Percentiles rank a stretch among this genome's conserved stretches.
Evolutionary conservation across 2,888 invertebrate genomes (phyloP).

Genomic region (Idaea straminata): DNA sequence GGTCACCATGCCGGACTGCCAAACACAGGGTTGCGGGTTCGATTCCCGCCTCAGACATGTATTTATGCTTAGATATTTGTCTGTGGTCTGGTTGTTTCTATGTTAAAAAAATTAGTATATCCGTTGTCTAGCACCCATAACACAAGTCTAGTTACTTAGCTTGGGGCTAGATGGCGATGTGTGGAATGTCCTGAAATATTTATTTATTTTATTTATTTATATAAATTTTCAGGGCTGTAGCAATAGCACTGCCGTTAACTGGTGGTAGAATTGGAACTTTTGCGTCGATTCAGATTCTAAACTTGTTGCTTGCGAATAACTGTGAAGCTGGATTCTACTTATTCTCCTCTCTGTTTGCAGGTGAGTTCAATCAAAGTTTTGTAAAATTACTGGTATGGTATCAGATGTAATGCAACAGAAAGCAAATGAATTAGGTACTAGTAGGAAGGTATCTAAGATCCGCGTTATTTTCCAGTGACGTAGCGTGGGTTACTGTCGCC

Average conservation of each 20-base stretch:
- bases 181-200: conserved; percentile 4
- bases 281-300: conserved; percentile 80
- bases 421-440: background rate
- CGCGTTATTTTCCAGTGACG: no score
- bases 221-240: conserved; percentile 71
- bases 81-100: no score
- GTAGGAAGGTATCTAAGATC: no score
- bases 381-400: background rate
- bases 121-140: no score
- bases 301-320: conserved; percentile 76
- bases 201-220: background rate
- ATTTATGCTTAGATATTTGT: no score
- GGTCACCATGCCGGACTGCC: no score
- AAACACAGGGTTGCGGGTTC: no score
- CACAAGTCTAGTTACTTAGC: no score
- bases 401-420: background rate
- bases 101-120: no score
- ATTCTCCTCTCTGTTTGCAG: conserved; percentile 67
- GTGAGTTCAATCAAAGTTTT: conserved; percentile 44
- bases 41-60: no score
- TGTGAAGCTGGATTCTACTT: conserved; percentile 81
- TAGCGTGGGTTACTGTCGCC: no score
- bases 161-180: no score
- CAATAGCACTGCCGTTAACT: conserved; percentile 79
- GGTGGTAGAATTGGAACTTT: conserved; percentile 80